phyloP scores from a whole-genome alignment of 2,797 vertebrate species.

The Lepilemur ruficaudatus region DNA sequence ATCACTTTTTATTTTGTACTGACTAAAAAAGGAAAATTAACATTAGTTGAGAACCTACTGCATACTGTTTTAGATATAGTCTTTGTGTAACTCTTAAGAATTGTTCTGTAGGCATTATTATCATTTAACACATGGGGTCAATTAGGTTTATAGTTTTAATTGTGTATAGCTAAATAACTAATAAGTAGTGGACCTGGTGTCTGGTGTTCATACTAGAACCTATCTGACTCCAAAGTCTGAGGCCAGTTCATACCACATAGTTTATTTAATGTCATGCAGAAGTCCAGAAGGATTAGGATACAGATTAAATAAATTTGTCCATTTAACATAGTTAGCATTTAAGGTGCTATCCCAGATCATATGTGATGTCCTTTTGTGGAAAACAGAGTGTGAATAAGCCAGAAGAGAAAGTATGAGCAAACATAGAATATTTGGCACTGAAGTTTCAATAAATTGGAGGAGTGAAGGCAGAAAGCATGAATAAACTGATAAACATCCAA shows the following conservation, averaged over 20 bases:
- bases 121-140: neutral
- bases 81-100: neutral
- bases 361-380: neutral
- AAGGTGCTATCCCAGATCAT: neutral
- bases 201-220: neutral
- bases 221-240: neutral
- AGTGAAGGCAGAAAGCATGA: neutral
- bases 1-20: neutral
- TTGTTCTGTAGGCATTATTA: neutral
- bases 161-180: neutral
- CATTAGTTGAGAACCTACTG: neutral
- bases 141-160: neutral
- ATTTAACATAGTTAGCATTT: neutral
- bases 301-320: neutral
- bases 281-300: neutral
- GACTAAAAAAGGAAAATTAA: neutral
- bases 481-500: neutral
- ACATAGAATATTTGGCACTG: neutral
- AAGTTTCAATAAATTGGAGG: neutral
- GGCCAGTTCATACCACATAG: neutral
- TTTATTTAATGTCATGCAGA: neutral
- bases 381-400: neutral
- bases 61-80: neutral
- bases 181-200: neutral
- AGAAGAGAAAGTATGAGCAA: neutral